These are phyloP conservation scores for Brachyopa scutellaris DNA, from an alignment of 2,888 invertebrate species.

Conservation along the genomic window DNA sequence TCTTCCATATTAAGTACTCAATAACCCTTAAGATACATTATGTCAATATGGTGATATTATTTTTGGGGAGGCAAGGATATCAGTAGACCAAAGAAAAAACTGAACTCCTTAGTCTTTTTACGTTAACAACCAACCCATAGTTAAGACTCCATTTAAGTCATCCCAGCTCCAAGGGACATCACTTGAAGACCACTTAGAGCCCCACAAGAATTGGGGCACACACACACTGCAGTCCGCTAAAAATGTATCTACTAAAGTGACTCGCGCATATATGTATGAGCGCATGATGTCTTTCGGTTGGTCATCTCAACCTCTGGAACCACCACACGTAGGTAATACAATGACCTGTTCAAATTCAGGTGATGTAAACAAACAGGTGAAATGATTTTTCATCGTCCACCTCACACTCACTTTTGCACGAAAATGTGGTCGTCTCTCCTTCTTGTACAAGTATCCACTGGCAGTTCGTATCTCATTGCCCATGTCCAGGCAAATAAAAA, in stretches of 20 bases:
- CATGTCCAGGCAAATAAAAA: slow-evolving; percentile 15
- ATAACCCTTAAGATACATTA: too few relatives aligned
- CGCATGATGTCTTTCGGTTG: too few relatives aligned
- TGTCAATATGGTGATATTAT: too few relatives aligned
- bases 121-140: too few relatives aligned
- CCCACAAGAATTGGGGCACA: slow-evolving; percentile 58
- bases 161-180: slow-evolving; percentile 19
- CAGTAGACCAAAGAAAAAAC: too few relatives aligned
- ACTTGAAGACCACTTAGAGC: slow-evolving; percentile 27
- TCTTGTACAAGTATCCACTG: neutral
- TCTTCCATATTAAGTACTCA: too few relatives aligned
- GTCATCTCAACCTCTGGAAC: neutral
- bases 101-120: too few relatives aligned
- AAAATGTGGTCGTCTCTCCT: neutral
- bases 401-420: slow-evolving; percentile 27
- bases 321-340: neutral
- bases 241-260: slow-evolving; percentile 10
- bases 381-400: slow-evolving; percentile 59
- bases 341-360: slow-evolving; percentile 24
- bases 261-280: slow-evolving; percentile 46
- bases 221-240: slow-evolving; percentile 13
- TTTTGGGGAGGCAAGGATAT: too few relatives aligned
- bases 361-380: slow-evolving; percentile 72
- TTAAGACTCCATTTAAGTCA: too few relatives aligned
- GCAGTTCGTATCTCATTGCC: slow-evolving; percentile 34